Percentiles rank a stretch among this genome's conserved stretches.
phyloP scores from a whole-genome alignment of 2,888 invertebrate genomes.

The Drosophila monieri region DNA sequence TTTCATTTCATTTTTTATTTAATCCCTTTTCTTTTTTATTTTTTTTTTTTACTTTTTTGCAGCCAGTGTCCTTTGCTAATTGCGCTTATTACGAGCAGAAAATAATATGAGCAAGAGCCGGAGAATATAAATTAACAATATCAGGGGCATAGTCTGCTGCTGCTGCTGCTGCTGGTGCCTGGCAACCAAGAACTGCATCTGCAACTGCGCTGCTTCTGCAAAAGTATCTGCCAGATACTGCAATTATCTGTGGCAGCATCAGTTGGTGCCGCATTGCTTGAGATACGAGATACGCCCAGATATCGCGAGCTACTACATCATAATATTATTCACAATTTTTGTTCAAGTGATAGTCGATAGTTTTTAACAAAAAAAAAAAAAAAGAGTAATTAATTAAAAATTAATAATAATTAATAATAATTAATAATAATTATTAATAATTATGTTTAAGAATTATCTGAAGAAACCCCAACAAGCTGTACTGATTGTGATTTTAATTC shows the following conservation, averaged over 20 bases:
- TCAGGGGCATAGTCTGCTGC: conserved; percentile 34
- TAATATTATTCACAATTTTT: background rate
- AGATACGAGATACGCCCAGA: conserved; percentile 20
- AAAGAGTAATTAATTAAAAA: background rate
- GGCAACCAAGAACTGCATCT: background rate
- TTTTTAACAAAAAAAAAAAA: background rate
- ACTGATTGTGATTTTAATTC: conserved; percentile 16
- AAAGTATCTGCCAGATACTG: conserved; percentile 23
- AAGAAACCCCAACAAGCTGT: no score
- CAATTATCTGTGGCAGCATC: conserved; percentile 19
- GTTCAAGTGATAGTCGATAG: conserved; percentile 5
- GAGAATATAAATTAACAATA: conserved; percentile 48
- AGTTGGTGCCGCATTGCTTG: conserved; percentile 32
- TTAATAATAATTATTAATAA: background rate
- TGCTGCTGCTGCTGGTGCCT: conserved; percentile 21
- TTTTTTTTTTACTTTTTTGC: background rate
- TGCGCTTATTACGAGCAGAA: conserved; percentile 36
- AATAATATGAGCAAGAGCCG: conserved; percentile 3
- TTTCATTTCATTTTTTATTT: background rate
- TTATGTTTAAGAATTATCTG: no score
- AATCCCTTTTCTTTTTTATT: background rate
- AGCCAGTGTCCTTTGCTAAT: conserved; percentile 15
- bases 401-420: background rate
- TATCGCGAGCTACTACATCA: background rate
- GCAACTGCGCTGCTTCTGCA: conserved; percentile 26